phyloP scores from a whole-genome alignment of 2,888 invertebrate genomes.

The Pseudanteris insignis region DNA sequence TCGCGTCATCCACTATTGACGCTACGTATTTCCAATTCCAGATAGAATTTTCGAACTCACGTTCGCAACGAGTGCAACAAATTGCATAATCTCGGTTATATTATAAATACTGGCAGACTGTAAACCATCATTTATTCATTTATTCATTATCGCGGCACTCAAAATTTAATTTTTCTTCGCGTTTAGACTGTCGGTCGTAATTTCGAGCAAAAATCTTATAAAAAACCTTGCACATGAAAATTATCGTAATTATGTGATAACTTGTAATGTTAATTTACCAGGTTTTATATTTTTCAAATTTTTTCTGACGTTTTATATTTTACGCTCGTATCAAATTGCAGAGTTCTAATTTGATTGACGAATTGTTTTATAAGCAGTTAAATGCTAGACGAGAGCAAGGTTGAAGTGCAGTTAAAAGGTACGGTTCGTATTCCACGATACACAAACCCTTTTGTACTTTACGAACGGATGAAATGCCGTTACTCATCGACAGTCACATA shows the following conservation, averaged over 20 bases:
- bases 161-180: neutral
- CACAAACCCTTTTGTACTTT: conserved; percentile 24
- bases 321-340: too few relatives aligned
- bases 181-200: too few relatives aligned
- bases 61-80: neutral
- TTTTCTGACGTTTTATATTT: too few relatives aligned
- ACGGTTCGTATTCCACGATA: conserved; percentile 8
- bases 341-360: too few relatives aligned
- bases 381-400: conserved; percentile 4
- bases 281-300: conserved; percentile 5
- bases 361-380: too few relatives aligned
- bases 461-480: conserved; percentile 29
- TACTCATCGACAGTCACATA: conserved; percentile 17
- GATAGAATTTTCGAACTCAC: neutral
- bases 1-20: conserved; percentile 10
- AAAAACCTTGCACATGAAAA: too few relatives aligned
- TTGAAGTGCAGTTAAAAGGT: conserved; percentile 31
- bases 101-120: too few relatives aligned
- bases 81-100: too few relatives aligned
- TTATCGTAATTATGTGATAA: too few relatives aligned
- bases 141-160: too few relatives aligned
- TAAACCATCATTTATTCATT: too few relatives aligned
- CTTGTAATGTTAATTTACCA: neutral
- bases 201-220: too few relatives aligned
- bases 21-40: neutral